Percentiles rank a stretch among this genome's conserved stretches.
phyloP scores from a whole-genome alignment of 2,888 invertebrate genomes.

The Brachyptera putata region DNA sequence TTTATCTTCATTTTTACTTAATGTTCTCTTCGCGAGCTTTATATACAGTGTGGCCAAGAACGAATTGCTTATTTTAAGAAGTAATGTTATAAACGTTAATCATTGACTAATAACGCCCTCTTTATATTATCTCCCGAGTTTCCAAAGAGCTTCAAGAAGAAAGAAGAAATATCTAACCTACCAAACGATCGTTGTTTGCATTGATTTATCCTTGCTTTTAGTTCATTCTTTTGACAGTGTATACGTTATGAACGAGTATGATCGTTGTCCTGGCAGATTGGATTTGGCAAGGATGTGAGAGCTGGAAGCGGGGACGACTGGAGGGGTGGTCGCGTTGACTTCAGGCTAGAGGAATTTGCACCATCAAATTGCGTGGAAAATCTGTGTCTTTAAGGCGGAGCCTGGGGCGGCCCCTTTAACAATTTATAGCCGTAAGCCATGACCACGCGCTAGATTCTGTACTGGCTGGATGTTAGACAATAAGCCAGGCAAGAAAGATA shows the following conservation, averaged over 20 bases:
- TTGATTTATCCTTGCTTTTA: neutral
- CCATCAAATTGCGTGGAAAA: conserved; percentile 26
- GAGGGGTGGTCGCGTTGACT: conserved; percentile 2
- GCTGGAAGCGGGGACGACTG: neutral
- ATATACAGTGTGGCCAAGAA: neutral
- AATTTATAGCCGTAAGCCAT: conserved; percentile 21
- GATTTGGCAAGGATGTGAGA: neutral
- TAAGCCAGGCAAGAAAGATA: conserved; percentile 8
- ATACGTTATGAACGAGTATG: conserved; percentile 7
- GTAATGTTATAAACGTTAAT: conserved; percentile 14
- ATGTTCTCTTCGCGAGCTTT: neutral
- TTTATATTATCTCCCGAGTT: conserved; percentile 8
- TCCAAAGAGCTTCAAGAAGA: neutral
- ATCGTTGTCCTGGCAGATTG: conserved; percentile 11
- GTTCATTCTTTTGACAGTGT: neutral
- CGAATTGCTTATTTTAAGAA: conserved; percentile 13
- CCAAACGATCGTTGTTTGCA: neutral
- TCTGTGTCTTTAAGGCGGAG: conserved; percentile 19
- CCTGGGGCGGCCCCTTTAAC: conserved; percentile 2
- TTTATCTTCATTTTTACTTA: conserved; percentile 16
- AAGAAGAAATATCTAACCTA: too few relatives aligned
- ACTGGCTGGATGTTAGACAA: neutral
- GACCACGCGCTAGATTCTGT: conserved; percentile 7
- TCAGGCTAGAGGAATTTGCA: conserved; percentile 20
- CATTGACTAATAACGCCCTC: conserved; percentile 2